A percentile compares a stretch with the other conserved stretches of the same genome.
These are phyloP conservation scores for Apogon hyalosoma DNA, from an alignment of 2,797 vertebrate species.

Conservation along the genomic window DNA sequence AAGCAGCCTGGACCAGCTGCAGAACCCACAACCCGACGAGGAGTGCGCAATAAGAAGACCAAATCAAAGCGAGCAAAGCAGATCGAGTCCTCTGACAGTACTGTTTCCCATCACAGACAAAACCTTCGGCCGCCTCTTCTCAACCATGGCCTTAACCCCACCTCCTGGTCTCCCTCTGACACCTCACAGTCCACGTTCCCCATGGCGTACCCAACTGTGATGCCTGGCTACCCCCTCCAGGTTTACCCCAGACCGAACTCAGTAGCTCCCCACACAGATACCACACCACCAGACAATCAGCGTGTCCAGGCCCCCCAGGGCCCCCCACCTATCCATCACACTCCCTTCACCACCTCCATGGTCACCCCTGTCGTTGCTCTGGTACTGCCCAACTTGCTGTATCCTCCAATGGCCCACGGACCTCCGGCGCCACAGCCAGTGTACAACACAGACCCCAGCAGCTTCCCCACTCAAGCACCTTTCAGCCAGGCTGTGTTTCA, in stretches of 20 bases:
- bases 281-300: slow-evolving; percentile 62
- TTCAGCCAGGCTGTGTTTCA: slow-evolving; percentile 68
- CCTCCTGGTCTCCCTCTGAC: slow-evolving; percentile 90
- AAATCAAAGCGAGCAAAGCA: slow-evolving; percentile 89
- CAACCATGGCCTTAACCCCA: slow-evolving; percentile 83
- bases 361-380: slow-evolving; percentile 90
- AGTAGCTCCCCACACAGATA: slow-evolving; percentile 63
- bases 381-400: slow-evolving; percentile 89
- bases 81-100: slow-evolving; percentile 88
- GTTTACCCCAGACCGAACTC: slow-evolving; percentile 82
- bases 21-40: slow-evolving; percentile 72
- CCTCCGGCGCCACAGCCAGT: slow-evolving; percentile 50
- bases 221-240: slow-evolving; percentile 89
- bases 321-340: slow-evolving; percentile 69
- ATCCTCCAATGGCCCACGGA: slow-evolving; percentile 74
- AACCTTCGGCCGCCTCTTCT: slow-evolving; percentile 80
- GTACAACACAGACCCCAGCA: slow-evolving; percentile 53
- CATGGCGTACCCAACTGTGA: slow-evolving; percentile 83
- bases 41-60: slow-evolving; percentile 88
- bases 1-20: slow-evolving; percentile 69
- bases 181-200: slow-evolving; percentile 89
- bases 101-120: slow-evolving; percentile 79
- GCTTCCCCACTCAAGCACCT: slow-evolving; percentile 51
- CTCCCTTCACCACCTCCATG: slow-evolving; percentile 81
- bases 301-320: slow-evolving; percentile 73